A percentile compares a stretch with the other conserved stretches of the same genome.
Conservation (phyloP, 2,888 invertebrate genomes). For the Limnephilus rhombicus region DNA sequence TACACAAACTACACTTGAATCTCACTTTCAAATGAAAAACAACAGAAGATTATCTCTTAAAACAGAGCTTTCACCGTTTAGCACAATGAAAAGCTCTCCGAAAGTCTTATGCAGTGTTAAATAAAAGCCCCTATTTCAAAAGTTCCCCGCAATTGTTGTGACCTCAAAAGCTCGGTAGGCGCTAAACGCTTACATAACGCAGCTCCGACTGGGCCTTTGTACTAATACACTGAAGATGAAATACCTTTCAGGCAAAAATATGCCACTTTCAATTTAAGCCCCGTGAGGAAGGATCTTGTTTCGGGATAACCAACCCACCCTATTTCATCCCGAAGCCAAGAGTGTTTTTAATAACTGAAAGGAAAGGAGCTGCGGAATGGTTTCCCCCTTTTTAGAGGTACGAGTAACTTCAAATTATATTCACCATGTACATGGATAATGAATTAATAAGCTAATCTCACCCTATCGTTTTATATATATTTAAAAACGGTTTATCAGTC, state of each 20-base stretch:
- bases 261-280: slow-evolving; percentile 3
- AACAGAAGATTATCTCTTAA: not conserved
- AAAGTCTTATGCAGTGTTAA: not conserved
- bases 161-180: slow-evolving; percentile 55
- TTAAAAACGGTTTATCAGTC: no score
- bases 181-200: slow-evolving; percentile 55
- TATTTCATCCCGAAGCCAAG: not conserved
- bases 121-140: slow-evolving; percentile 27
- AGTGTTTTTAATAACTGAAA: not conserved
- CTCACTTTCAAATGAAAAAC: not conserved
- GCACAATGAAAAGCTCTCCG: not conserved
- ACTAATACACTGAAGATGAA: slow-evolving; percentile 5
- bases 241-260: slow-evolving; percentile 14
- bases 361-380: not conserved
- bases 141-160: slow-evolving; percentile 52
- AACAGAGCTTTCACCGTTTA: not conserved
- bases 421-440: not conserved
- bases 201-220: slow-evolving; percentile 40
- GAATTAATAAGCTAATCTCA: no score
- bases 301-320: not conserved
- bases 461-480: no score
- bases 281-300: not conserved
- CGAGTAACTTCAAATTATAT: not conserved
- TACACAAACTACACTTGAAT: not conserved
- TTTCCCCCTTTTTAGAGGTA: not conserved